Conservation (phyloP, 1,140 invertebrate genomes). For the Dryas iulia region DNA sequence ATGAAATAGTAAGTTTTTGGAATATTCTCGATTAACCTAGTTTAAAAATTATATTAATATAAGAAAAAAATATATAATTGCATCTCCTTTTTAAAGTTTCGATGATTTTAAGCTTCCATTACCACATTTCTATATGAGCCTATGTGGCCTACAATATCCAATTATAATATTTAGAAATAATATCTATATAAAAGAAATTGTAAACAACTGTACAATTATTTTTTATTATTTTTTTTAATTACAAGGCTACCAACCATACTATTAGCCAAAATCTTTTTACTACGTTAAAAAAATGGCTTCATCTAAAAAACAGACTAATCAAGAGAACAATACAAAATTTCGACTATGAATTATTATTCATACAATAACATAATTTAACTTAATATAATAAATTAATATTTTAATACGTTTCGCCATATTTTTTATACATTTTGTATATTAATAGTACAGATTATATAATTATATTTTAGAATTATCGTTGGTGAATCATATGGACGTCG, state of each 20-base stretch:
- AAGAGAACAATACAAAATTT: slow-evolving; percentile 7
- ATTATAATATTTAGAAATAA: background rate
- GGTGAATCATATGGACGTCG: slow-evolving; percentile 20
- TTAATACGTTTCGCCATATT: slow-evolving; percentile 2
- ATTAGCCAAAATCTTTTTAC: background rate
- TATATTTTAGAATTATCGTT: too few species aligned
- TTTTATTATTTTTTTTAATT: background rate
- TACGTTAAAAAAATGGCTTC: background rate
- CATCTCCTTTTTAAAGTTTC: background rate
- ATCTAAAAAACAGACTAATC: background rate
- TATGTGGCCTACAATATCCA: background rate
- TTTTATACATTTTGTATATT: slow-evolving; percentile 4
- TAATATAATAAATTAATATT: slow-evolving; percentile 25
- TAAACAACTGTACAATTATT: background rate
- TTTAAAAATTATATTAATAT: background rate
- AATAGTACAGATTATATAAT: slow-evolving; percentile 12
- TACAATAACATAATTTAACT: slow-evolving; percentile 12
- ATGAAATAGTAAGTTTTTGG: background rate
- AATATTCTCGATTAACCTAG: slow-evolving; percentile 1
- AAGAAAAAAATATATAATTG: background rate
- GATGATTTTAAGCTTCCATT: background rate
- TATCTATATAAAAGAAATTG: background rate
- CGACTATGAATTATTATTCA: slow-evolving; percentile 3
- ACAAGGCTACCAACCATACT: background rate
- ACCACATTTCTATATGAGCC: too few species aligned